Conservation (phyloP, 2,888 invertebrate species). For the Microplitis manilae region DNA sequence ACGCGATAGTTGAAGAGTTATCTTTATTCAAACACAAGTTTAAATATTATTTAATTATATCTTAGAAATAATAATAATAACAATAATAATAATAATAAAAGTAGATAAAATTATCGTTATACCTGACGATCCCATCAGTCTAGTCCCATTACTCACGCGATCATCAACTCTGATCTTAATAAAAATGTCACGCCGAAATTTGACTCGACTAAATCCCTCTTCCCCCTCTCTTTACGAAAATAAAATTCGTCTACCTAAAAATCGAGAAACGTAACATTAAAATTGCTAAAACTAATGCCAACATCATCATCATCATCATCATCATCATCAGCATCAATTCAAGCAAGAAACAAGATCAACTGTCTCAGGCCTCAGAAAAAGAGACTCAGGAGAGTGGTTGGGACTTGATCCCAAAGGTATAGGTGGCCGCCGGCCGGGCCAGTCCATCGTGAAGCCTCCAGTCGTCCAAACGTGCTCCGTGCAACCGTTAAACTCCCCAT, state of each 20-base stretch:
- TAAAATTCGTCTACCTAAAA: no score
- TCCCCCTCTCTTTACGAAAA: no score
- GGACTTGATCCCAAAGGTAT: slow-evolving; percentile 70
- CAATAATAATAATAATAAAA: background rate
- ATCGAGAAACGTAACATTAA: no score
- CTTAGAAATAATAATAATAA: no score
- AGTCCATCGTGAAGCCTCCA: slow-evolving; percentile 71
- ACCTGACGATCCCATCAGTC: slow-evolving; percentile 30
- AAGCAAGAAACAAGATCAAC: slow-evolving; percentile 25
- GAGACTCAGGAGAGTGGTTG: slow-evolving; percentile 58
- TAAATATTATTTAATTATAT: no score
- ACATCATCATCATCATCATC: no score
- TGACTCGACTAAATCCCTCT: background rate
- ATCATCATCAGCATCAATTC: no score
- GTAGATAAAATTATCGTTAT: background rate
- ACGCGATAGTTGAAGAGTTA: no score
- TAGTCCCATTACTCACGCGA: slow-evolving; percentile 45
- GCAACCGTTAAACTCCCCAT: slow-evolving; percentile 65
- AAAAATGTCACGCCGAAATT: slow-evolving; percentile 16
- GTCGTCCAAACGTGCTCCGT: slow-evolving; percentile 64
- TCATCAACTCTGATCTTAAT: slow-evolving; percentile 38
- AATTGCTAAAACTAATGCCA: no score
- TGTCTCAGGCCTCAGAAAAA: slow-evolving; percentile 45
- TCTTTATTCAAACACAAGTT: no score
- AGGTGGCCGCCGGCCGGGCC: slow-evolving; percentile 62